Base-by-base conservation (phyloP, 2,888 invertebrate genomes). In the Antitype chi region DNA sequence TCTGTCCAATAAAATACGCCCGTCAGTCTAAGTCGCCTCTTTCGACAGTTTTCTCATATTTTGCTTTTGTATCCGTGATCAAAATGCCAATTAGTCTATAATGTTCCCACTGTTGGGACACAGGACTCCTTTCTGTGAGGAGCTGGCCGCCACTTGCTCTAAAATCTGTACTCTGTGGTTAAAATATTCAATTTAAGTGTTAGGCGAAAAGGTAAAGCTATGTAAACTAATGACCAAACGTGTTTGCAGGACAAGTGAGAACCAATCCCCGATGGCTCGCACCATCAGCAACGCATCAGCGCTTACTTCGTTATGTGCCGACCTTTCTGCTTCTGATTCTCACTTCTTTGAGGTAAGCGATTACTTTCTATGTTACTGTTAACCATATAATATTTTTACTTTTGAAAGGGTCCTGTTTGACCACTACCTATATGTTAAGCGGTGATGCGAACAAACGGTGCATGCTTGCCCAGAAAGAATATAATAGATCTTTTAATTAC, bases 261-360 rank as follows among this genome's bases (percentile, higher is more conserved):
- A 91, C 1, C 91, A 90, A n/a, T 78, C 91, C 0, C 87, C 89
- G 0, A 82, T 96, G 57, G 92, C 94, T 0, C 90, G 97, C 20
- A 97, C 96, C 25, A 91, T 92, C 75, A 97, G 97, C 90, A 97
- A 97, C 74, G 97, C 97, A 0, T 97, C 98, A 2, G 97, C 97
- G 15, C 94, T 98, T n/a, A 98, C 98, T 0, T 98, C 98, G 0
- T 96, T 98, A 0, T 98, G 98, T 85, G 98, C 97, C 62, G 98
- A 98, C 91, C 98, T 99, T 75, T 98, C 98, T 0, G 98, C 98
- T 15, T 98, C 98, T 88, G 98, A 98, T 81, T 98, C 98, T 43
- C 98, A 98, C 92, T 99, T 99, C 94, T 99, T 99, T 91, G 99
- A 99, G 97, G 98, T 98, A 94, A 57, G 32, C 6, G 9, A n/a